Percentiles rank a stretch among this genome's conserved stretches.
These are phyloP conservation scores for Bombus haemorrhoidalis DNA, from an alignment of 1,140 invertebrate genomes.

Conservation along the genomic window DNA sequence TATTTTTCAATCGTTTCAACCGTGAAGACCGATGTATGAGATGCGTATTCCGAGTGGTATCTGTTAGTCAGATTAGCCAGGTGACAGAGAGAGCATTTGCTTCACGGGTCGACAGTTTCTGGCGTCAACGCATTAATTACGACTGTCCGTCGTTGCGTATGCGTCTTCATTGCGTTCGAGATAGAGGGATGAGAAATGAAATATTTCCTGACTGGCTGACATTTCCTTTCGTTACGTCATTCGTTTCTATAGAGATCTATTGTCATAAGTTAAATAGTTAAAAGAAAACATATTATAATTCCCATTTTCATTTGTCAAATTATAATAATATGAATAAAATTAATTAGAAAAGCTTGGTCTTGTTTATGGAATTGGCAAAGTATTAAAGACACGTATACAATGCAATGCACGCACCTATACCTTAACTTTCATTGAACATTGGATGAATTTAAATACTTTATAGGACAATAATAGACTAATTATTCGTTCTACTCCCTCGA, in stretches of 20 bases:
- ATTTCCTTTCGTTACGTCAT: neutral
- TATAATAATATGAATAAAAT: too few relatives aligned
- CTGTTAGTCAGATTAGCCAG: conserved; percentile 65
- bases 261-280: neutral
- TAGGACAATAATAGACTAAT: too few relatives aligned
- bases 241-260: neutral
- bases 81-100: conserved; percentile 38
- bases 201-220: neutral
- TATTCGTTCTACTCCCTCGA: too few relatives aligned
- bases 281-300: neutral
- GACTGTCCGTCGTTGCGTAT: neutral
- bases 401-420: too few relatives aligned
- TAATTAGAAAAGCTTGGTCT: too few relatives aligned
- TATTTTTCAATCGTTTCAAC: conserved; percentile 40
- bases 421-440: too few relatives aligned
- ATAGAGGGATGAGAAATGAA: neutral
- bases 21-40: conserved; percentile 19
- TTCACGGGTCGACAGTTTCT: conserved; percentile 15
- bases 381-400: too few relatives aligned
- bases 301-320: neutral
- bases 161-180: neutral
- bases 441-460: too few relatives aligned
- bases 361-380: too few relatives aligned
- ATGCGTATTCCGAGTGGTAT: conserved; percentile 46
- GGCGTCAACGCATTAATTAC: conserved; percentile 35